Conservation (phyloP, 2,797 vertebrate species). For the Sebastes umbrosus region DNA sequence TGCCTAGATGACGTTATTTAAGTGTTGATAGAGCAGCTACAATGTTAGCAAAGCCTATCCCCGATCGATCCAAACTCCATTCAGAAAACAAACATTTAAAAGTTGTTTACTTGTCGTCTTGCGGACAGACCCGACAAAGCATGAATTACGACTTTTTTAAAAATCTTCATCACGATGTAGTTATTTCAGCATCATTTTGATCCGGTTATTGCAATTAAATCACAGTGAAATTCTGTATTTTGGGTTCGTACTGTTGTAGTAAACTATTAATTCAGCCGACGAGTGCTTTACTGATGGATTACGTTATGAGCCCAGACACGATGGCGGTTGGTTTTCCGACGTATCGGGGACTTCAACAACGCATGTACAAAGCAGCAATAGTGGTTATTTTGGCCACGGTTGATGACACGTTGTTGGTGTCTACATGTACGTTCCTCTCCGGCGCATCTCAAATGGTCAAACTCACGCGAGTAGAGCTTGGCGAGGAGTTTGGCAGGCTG, state of each 20-base stretch:
- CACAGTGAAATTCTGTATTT: background rate
- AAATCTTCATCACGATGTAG: rapidly evolving
- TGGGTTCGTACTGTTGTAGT: no score
- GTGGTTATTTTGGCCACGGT: no score
- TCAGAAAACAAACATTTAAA: background rate
- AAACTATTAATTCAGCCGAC: no score
- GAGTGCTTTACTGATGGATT: rapidly evolving
- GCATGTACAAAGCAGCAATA: no score
- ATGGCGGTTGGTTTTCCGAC: no score
- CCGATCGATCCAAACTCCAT: background rate
- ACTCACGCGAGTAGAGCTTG: background rate
- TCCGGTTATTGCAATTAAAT: background rate
- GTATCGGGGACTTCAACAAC: no score
- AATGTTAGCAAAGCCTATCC: background rate
- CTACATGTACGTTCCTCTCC: background rate
- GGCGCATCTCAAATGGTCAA: background rate
- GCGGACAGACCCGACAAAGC: no score
- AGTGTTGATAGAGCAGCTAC: background rate
- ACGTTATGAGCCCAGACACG: no score
- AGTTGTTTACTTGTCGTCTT: no score
- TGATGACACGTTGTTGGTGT: no score
- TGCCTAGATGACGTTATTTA: background rate
- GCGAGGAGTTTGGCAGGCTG: background rate
- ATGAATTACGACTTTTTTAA: no score
- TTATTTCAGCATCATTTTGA: background rate